These are phyloP conservation scores for Drosophila austrosaltans DNA, from an alignment of 2,888 invertebrate genomes.

Conservation along the genomic window DNA sequence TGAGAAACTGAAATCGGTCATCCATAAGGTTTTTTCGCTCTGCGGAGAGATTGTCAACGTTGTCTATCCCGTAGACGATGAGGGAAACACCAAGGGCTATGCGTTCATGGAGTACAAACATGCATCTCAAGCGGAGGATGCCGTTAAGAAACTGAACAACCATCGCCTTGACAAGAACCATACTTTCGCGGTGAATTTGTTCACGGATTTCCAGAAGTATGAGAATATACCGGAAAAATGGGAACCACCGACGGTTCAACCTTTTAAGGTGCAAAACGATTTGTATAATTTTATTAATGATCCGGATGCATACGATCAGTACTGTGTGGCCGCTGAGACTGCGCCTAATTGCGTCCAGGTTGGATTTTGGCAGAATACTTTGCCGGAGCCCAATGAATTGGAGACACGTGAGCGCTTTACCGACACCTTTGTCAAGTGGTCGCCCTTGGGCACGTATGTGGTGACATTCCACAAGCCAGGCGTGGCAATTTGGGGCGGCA, in stretches of 20 bases:
- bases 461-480: conserved; percentile 98
- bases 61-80: conserved; percentile 92
- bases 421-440: conserved; percentile 98
- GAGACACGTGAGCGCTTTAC: conserved; percentile 96
- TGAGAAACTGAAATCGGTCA: conserved; percentile 95
- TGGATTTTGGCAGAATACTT: conserved; percentile 94
- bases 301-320: conserved; percentile 98
- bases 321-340: conserved; percentile 93
- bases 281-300: conserved; percentile 96
- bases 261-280: conserved; percentile 96
- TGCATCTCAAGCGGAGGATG: conserved; percentile 92
- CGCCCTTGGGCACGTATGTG: conserved; percentile 97
- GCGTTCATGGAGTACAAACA: conserved; percentile 96
- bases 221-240: conserved; percentile 95
- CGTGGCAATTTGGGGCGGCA: conserved; percentile 98
- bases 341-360: conserved; percentile 90
- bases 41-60: conserved; percentile 95
- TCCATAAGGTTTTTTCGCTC: conserved; percentile 94
- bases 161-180: conserved; percentile 98
- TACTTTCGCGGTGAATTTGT: conserved; percentile 95
- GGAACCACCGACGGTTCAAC: conserved; percentile 94
- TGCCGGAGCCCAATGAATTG: conserved; percentile 92
- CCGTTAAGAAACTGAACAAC: conserved; percentile 94
- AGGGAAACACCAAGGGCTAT: conserved; percentile 94
- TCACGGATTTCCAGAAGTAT: conserved; percentile 98